Percentiles rank a stretch among this genome's conserved stretches.
Conservation (phyloP, 2,113 vertebrate species). For the Nycticebus coucang region DNA sequence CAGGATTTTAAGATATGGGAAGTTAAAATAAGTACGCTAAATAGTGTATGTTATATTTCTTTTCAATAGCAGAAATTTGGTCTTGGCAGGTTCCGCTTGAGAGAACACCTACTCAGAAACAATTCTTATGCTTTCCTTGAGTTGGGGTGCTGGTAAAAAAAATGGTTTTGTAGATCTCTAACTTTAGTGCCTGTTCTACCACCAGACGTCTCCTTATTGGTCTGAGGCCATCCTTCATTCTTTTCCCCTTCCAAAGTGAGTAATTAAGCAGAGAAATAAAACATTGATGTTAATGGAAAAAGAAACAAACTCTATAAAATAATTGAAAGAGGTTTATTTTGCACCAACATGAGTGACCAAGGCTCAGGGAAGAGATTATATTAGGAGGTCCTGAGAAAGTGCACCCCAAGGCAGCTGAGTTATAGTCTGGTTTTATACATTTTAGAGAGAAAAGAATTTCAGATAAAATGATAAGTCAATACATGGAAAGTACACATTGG, state of each 20-base stretch:
- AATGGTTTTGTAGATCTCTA: not conserved
- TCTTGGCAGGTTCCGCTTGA: not conserved
- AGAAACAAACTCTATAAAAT: no score
- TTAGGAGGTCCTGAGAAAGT: no score
- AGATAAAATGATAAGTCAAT: no score
- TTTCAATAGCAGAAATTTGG: not conserved
- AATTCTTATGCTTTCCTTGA: not conserved
- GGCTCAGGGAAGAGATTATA: no score
- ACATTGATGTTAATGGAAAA: not conserved
- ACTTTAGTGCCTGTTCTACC: not conserved
- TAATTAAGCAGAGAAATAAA: not conserved
- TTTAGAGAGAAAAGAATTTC: no score
- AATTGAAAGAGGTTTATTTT: no score
- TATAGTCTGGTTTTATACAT: no score
- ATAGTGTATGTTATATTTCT: not conserved
- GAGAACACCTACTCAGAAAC: not conserved
- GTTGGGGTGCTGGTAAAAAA: not conserved
- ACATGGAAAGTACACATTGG: no score
- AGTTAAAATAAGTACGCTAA: not conserved
- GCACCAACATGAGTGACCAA: no score
- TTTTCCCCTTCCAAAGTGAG: not conserved
- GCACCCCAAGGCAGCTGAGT: no score
- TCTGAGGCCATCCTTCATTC: not conserved
- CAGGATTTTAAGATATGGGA: not conserved
- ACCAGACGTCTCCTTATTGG: not conserved